Evolutionary conservation across 1,140 invertebrate species (phyloP).

Genomic region (Drosophila quadrilineata): DNA sequence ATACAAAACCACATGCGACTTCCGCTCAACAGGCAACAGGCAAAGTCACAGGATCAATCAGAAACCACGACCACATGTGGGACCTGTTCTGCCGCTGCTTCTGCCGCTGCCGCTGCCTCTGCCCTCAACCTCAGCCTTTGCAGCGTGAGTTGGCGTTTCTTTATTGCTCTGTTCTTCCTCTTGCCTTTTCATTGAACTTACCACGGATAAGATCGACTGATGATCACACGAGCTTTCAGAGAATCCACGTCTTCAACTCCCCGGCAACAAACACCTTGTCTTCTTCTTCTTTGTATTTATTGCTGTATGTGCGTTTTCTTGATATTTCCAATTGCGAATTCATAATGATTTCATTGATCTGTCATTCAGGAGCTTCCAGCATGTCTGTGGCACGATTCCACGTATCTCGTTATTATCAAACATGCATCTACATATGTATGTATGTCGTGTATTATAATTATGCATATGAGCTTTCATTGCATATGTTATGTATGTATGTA

Average conservation of each 20-base stretch:
- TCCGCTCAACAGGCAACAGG: conserved; percentile 45
- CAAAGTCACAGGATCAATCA: conserved; percentile 50
- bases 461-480: conserved; percentile 1
- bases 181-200: conserved; percentile 4
- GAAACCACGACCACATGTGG: conserved; percentile 12
- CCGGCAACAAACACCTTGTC: background rate
- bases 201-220: conserved; percentile 32
- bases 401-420: conserved; percentile 1
- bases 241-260: background rate
- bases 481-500: background rate
- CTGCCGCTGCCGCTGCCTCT: too few species aligned
- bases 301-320: background rate
- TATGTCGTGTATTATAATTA: background rate
- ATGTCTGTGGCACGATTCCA: conserved; percentile 44
- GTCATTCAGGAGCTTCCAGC: conserved; percentile 72
- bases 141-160: conserved; percentile 50
- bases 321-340: conserved; percentile 38
- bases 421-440: background rate
- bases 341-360: conserved; percentile 78
- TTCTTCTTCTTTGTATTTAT: conserved; percentile 7
- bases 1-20: conserved; percentile 71
- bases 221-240: background rate
- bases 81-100: conserved; percentile 49
- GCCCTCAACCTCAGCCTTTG: too few species aligned
- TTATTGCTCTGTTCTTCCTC: background rate